Evolutionary conservation across 2,113 vertebrate genomes (phyloP), one percentile per base, ranked within the genome.

Genomic region (Dryoscopus gambensis): DNA sequence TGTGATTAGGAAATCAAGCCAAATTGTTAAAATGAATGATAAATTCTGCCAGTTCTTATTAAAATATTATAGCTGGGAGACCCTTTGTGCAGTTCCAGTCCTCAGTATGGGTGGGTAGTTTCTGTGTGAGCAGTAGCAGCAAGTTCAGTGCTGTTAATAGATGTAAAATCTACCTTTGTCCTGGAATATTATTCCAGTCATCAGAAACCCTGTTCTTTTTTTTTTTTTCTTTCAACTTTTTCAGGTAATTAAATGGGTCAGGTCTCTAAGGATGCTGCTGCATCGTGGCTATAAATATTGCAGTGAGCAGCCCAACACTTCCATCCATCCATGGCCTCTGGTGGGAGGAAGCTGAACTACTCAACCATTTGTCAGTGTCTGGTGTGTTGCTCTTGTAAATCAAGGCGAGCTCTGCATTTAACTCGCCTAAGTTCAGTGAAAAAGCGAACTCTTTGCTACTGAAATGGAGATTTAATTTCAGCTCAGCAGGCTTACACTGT

Each of bases 211-310:
- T 31, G 14, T 33, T 75, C 5, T 14, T 39, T 55, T 3, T 23
- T 23, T 8, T 13, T 49, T 73, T 69, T 46, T 6, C 19, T 57
- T 92, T 46, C 23, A 79, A 62, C 52, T 89, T 94, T 74, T 92
- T 80, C 57, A 64, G 42, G 44, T 84, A 82, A 94, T 91, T 78
- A 96, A 93, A 71, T 95, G 65, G 90, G 89, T 92, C 91, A 95
- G 71, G 70, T 95, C 91, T 79, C 91, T 81, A 50, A 85, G 85
- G 89, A 70, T 83, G 68, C 80, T 80, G 50, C 85, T 95, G 70
- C 33, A 9, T 42, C 25, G 27, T 33, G 28, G 33, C 69, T 95
- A 70, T 94, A 90, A 95, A 94, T 95, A 93, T 19, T 94, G 78
- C 85, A 77, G 78, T 5, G 67, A 62, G 84, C 85, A 75, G 64